These are phyloP conservation scores for Podarcis lilfordi DNA, from an alignment of 2,797 vertebrate genomes.

Conservation along the genomic window DNA sequence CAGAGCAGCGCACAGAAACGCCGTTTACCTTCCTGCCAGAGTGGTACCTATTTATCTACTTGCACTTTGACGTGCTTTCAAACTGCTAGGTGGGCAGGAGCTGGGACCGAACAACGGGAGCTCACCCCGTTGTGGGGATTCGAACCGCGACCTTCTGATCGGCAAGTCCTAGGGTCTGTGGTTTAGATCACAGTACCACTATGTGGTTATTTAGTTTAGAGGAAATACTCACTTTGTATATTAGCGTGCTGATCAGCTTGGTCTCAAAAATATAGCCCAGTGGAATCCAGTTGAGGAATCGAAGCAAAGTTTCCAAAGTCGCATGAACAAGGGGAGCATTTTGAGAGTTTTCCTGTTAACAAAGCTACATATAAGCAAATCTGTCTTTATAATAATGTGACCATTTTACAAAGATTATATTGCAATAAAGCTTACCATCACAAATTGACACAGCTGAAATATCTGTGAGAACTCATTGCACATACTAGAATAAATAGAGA, in stretches of 20 bases:
- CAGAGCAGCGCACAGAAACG: no score
- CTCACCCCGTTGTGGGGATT: no score
- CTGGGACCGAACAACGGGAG: no score
- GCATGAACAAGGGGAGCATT: conserved; percentile 97
- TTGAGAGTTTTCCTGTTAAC: conserved; percentile 93
- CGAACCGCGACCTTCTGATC: no score
- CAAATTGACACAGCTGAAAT: conserved; percentile 98
- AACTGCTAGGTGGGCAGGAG: no score
- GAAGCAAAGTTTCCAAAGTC: conserved; percentile 94
- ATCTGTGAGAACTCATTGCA: conserved; percentile 99
- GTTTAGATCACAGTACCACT: no score
- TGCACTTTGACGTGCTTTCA: no score
- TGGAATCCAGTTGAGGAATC: conserved; percentile 99
- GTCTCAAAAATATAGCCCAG: conserved; percentile 99
- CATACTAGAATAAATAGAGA: conserved; percentile 83
- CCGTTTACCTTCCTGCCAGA: no score
- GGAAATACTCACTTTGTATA: conserved; percentile 88
- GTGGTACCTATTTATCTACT: no score
- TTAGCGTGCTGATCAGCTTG: conserved; percentile 96
- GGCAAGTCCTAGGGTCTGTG: no score
- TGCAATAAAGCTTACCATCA: conserved; percentile 86
- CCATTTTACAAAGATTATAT: background rate
- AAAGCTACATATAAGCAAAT: conserved; percentile 39
- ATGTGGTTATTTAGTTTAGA: accelerated
- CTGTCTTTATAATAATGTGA: background rate